phyloP scores from a whole-genome alignment of 2,888 invertebrate genomes.

The Sinodicranocentrus sp. region DNA sequence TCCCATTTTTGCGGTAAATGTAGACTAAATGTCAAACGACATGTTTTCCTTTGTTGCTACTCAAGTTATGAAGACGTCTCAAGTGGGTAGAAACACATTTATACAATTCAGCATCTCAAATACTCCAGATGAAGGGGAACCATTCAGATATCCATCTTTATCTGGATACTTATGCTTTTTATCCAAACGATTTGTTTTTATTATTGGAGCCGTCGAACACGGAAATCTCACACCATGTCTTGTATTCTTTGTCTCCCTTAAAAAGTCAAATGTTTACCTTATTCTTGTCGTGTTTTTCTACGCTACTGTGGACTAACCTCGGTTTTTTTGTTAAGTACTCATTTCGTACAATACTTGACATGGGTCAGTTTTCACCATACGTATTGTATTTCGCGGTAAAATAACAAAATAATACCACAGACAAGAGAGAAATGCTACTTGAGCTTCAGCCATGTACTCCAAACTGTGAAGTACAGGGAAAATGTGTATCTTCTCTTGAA shows the following conservation, averaged over 20 bases:
- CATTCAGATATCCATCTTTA: too few species aligned
- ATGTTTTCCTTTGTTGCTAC: too few species aligned
- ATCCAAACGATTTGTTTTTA: constrained; percentile 17
- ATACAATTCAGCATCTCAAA: not conserved
- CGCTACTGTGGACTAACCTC: constrained; percentile 15
- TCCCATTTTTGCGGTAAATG: too few species aligned
- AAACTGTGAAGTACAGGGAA: too few species aligned
- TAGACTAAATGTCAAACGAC: too few species aligned
- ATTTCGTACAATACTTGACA: not conserved
- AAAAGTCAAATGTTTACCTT: constrained; percentile 21
- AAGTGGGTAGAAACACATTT: not conserved
- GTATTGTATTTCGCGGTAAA: constrained; percentile 1
- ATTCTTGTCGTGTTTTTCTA: constrained; percentile 17
- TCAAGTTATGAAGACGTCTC: not conserved
- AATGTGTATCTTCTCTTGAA: not conserved
- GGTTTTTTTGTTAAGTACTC: not conserved
- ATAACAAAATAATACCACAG: not conserved
- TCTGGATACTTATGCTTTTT: too few species aligned
- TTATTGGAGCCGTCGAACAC: constrained; percentile 9
- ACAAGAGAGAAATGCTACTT: not conserved
- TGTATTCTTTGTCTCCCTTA: not conserved
- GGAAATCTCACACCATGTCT: not conserved
- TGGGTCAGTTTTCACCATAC: constrained; percentile 18
- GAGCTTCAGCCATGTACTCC: not conserved
- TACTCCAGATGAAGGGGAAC: too few species aligned